These are phyloP conservation scores for Cecropterus lyciades DNA, from an alignment of 1,140 invertebrate species.

Conservation along the genomic window DNA sequence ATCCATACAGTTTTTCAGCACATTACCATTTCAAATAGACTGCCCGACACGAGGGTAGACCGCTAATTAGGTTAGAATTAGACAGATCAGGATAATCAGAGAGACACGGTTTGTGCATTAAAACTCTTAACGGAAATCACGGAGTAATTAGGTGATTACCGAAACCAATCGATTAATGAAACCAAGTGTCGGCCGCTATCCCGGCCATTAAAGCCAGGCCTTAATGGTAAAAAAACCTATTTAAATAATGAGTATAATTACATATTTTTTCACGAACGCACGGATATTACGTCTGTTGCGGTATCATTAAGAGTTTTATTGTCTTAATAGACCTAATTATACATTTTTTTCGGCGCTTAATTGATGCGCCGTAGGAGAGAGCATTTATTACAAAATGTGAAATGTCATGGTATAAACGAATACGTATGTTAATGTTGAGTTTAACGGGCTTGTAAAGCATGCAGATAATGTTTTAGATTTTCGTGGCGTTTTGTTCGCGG, in stretches of 20 bases:
- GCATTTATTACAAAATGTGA: conserved; percentile 82
- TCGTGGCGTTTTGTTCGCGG: conserved; percentile 76
- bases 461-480: conserved; percentile 72
- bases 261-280: conserved; percentile 80
- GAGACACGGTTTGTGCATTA: conserved; percentile 80
- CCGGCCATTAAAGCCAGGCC: conserved; percentile 71
- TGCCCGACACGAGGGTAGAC: conserved; percentile 49
- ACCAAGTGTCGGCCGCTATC: conserved; percentile 68
- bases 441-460: conserved; percentile 71
- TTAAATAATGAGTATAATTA: conserved; percentile 84
- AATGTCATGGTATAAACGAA: conserved; percentile 83
- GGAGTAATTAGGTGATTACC: conserved; percentile 82
- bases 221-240: conserved; percentile 80
- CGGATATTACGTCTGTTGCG: conserved; percentile 78
- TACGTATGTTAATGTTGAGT: conserved; percentile 79
- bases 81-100: conserved; percentile 72
- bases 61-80: conserved; percentile 68
- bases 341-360: conserved; percentile 83
- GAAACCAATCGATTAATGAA: conserved; percentile 83
- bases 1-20: conserved; percentile 54
- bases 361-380: conserved; percentile 78
- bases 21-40: conserved; percentile 56
- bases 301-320: conserved; percentile 83
- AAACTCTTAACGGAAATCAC: conserved; percentile 71
- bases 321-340: conserved; percentile 83